A percentile compares a stretch with the other conserved stretches of the same genome.
Evolutionary conservation across 2,797 vertebrate genomes (phyloP).

Genomic region (Distichodus sexfasciatus): DNA sequence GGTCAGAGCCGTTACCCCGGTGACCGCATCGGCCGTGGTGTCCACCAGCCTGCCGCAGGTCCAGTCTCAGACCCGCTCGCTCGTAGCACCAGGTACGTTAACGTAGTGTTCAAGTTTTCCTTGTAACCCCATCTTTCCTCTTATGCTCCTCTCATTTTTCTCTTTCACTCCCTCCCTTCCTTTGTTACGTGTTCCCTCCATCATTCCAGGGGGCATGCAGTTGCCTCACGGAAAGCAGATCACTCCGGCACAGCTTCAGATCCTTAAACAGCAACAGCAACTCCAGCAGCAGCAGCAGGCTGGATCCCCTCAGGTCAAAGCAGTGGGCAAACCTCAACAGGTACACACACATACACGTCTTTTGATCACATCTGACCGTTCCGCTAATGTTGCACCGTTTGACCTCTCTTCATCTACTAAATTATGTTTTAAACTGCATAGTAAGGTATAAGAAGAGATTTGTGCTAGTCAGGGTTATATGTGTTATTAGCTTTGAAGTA

Average conservation of each 20-base stretch:
- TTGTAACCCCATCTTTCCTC: no score
- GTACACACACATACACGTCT: slow-evolving; percentile 57
- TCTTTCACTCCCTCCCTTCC: slow-evolving; percentile 4
- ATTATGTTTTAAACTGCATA: no score
- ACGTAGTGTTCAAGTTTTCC: no score
- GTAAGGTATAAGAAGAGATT: no score
- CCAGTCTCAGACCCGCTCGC: slow-evolving; percentile 80
- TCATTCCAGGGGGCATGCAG: slow-evolving; percentile 74
- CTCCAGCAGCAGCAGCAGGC: slow-evolving; percentile 71
- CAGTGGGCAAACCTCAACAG: slow-evolving; percentile 81
- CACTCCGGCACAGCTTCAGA: slow-evolving; percentile 78
- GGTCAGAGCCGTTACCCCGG: slow-evolving; percentile 81
- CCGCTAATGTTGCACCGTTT: not conserved
- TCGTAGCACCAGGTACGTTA: slow-evolving; percentile 79
- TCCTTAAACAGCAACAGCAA: slow-evolving; percentile 81
- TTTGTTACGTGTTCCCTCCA: not conserved
- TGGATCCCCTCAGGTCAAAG: slow-evolving; percentile 82
- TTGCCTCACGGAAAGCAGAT: slow-evolving; percentile 74
- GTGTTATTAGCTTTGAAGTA: no score
- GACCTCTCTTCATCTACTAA: no score
- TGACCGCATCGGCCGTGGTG: slow-evolving; percentile 81
- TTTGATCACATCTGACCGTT: not conserved
- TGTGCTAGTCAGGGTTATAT: no score
- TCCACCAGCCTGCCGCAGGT: slow-evolving; percentile 82
- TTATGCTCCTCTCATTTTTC: slow-evolving; percentile 30